These are phyloP conservation scores for Brevipalpus yothersi DNA, from an alignment of 1,140 invertebrate species.

Conservation along the genomic window DNA sequence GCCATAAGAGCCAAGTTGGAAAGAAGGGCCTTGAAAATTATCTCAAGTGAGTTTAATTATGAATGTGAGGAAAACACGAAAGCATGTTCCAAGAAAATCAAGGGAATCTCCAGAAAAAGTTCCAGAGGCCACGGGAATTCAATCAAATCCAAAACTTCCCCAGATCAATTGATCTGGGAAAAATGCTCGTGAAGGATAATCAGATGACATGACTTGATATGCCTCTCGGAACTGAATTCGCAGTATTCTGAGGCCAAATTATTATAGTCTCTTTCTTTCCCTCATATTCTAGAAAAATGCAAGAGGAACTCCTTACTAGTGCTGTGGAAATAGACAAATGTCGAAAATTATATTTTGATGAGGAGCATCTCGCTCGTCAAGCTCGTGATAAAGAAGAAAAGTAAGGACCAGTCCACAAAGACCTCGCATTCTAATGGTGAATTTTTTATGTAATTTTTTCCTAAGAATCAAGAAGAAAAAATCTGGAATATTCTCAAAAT, in stretches of 20 bases:
- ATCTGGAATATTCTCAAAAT: conserved; percentile 11
- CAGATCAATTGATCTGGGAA: too few species aligned
- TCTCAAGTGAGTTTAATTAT: conserved; percentile 6
- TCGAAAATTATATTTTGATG: conserved; percentile 82
- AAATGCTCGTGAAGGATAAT: too few species aligned
- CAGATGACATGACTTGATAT: too few species aligned
- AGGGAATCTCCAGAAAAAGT: too few species aligned
- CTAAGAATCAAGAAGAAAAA: conserved; percentile 9
- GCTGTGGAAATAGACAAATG: conserved; percentile 76
- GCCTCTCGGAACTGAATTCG: background rate
- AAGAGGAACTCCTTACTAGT: conserved; percentile 13
- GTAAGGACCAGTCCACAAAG: conserved; percentile 22
- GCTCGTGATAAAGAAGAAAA: conserved; percentile 89
- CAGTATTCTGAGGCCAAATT: background rate
- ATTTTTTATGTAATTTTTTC: too few species aligned
- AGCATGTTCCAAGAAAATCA: background rate
- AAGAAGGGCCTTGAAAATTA: conserved; percentile 32
- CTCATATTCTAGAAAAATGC: conserved; percentile 10
- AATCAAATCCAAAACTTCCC: background rate
- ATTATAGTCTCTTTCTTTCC: background rate
- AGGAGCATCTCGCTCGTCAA: conserved; percentile 80
- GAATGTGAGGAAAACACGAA: background rate
- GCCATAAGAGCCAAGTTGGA: conserved; percentile 54
- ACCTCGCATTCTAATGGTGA: background rate
- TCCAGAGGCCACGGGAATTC: background rate